Evolutionary conservation across 2,888 invertebrate species (phyloP).

Genomic region (Spisula subtruncata): DNA sequence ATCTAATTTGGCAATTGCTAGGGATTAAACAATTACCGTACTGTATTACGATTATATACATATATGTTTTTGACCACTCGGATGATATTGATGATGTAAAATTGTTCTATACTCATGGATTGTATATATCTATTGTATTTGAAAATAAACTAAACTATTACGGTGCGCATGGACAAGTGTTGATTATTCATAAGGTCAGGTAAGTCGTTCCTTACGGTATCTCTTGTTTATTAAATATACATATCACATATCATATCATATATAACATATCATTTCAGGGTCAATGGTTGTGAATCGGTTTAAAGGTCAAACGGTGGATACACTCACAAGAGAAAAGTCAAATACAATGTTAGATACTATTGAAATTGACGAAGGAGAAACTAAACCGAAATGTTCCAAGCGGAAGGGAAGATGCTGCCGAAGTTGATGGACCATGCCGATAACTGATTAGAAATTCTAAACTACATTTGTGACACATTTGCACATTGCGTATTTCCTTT

Average conservation of each 20-base stretch:
- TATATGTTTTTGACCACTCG: no score
- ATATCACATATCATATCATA: background rate
- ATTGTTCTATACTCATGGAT: no score
- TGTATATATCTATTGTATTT: no score
- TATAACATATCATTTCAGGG: background rate
- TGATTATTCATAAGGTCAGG: background rate
- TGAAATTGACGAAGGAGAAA: background rate
- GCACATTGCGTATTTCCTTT: no score
- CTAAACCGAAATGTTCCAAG: background rate
- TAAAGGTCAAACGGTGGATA: background rate
- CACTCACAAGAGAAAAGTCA: background rate
- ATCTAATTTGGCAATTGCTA: no score
- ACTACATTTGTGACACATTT: no score
- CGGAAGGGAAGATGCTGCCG: background rate
- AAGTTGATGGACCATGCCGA: no score
- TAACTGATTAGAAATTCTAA: no score
- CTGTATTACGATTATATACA: no score
- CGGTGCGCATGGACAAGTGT: background rate
- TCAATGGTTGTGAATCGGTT: conserved; percentile 13
- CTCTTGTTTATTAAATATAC: background rate
- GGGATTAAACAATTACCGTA: no score
- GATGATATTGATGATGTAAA: no score
- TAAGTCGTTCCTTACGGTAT: background rate
- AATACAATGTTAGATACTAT: background rate
- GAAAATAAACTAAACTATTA: no score